These are phyloP conservation scores for Thumatha senex DNA, from an alignment of 2,888 invertebrate species.

Conservation along the genomic window DNA sequence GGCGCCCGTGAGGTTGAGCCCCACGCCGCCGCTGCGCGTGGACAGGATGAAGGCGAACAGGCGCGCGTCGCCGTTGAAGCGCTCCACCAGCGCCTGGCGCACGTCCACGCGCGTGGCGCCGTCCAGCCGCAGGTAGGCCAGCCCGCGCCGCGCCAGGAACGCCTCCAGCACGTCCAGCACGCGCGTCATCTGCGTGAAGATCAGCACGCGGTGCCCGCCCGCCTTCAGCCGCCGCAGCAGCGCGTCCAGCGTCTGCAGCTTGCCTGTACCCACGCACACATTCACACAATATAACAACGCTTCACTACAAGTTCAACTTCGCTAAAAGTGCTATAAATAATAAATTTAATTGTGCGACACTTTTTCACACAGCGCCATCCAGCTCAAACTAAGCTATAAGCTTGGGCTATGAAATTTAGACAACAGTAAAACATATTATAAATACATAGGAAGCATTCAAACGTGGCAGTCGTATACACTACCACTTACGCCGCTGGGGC, in stretches of 20 bases:
- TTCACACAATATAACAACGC: too few species aligned
- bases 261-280: conserved; percentile 63
- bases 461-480: too few species aligned
- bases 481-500: too few species aligned
- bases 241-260: conserved; percentile 94
- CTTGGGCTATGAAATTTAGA: too few species aligned
- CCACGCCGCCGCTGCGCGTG: conserved; percentile 98
- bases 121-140: conserved; percentile 97
- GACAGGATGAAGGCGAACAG: conserved; percentile 99
- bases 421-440: too few species aligned
- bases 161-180: conserved; percentile 99
- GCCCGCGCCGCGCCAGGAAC: conserved; percentile 98
- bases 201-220: conserved; percentile 94
- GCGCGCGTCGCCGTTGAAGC: conserved; percentile 97
- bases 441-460: too few species aligned
- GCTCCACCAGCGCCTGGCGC: conserved; percentile 97
- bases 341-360: too few species aligned
- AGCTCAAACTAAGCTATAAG: too few species aligned
- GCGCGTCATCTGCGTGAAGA: conserved; percentile 99
- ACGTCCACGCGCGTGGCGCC: conserved; percentile 98
- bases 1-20: conserved; percentile 99
- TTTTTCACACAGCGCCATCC: too few species aligned
- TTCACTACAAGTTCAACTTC: background rate
- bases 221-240: conserved; percentile 92
- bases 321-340: background rate